Conservation (phyloP, 2,113 vertebrate genomes). For the Macrotis lagotis region DNA sequence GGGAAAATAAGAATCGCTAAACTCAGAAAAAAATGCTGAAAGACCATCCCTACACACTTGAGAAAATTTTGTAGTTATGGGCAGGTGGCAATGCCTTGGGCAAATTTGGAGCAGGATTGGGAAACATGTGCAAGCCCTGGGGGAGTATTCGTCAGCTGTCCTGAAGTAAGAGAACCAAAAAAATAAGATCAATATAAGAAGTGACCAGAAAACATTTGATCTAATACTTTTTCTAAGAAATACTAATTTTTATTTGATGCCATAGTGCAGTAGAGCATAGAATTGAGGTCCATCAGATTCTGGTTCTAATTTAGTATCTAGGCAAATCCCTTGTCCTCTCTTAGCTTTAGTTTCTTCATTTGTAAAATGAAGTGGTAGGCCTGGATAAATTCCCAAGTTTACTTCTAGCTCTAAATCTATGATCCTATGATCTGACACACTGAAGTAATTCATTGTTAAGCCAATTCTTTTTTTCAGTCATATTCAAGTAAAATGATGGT, state of each 20-base stretch:
- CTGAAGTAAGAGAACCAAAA: background rate
- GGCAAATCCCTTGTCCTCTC: background rate
- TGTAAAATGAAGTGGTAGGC: background rate
- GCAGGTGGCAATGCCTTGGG: background rate
- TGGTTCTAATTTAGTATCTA: background rate
- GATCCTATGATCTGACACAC: background rate
- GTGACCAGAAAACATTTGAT: background rate
- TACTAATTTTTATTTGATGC: background rate
- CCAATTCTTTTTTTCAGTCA: background rate
- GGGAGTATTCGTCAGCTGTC: background rate
- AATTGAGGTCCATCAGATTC: background rate
- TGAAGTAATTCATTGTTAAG: background rate
- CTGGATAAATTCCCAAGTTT: background rate
- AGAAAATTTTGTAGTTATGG: background rate
- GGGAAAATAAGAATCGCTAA: background rate
- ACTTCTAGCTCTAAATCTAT: background rate
- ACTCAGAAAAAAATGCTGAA: constrained; percentile 17
- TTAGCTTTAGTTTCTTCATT: background rate
- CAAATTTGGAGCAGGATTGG: background rate
- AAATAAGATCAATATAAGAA: background rate
- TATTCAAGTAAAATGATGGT: background rate
- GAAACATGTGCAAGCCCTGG: background rate
- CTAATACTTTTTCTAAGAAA: background rate
- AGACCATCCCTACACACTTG: background rate
- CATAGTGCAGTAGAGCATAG: background rate